These are phyloP conservation scores for Tiliqua scincoides DNA, from an alignment of 2,113 vertebrate species.

Conservation along the genomic window DNA sequence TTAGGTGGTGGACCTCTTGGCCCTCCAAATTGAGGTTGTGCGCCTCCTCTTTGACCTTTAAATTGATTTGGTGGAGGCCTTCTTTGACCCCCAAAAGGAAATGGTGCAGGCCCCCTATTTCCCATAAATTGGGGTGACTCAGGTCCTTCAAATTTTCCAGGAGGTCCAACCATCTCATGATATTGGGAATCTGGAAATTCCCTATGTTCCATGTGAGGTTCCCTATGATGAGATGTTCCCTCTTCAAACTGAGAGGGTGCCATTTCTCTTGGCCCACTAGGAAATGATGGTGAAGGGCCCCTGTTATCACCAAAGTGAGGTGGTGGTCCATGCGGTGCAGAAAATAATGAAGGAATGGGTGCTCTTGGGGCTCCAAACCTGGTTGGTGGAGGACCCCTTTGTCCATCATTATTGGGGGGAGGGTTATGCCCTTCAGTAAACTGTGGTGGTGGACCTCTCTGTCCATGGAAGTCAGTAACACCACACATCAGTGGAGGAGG, in stretches of 20 bases:
- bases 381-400: slow-evolving; percentile 76
- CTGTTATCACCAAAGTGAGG: slow-evolving; percentile 82
- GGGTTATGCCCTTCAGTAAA: slow-evolving; percentile 71
- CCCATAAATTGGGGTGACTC: slow-evolving; percentile 78
- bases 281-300: slow-evolving; percentile 81
- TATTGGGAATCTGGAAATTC: slow-evolving; percentile 80
- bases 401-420: slow-evolving; percentile 78
- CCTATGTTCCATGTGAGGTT: slow-evolving; percentile 74
- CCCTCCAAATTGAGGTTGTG: slow-evolving; percentile 81
- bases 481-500: slow-evolving; percentile 77
- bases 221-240: slow-evolving; percentile 63
- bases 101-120: slow-evolving; percentile 68
- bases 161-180: slow-evolving; percentile 77
- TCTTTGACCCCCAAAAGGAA: slow-evolving; percentile 75
- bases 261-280: slow-evolving; percentile 81
- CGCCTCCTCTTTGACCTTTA: slow-evolving; percentile 75
- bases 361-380: slow-evolving; percentile 84
- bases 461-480: slow-evolving; percentile 77
- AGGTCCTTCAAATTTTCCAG: slow-evolving; percentile 72
- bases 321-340: slow-evolving; percentile 82
- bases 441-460: slow-evolving; percentile 78
- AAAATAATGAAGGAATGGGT: slow-evolving; percentile 84
- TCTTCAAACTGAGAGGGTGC: slow-evolving; percentile 81
- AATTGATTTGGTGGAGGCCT: slow-evolving; percentile 75
- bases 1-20: slow-evolving; percentile 78